A percentile compares a stretch with the other conserved stretches of the same genome.
phyloP scores from a whole-genome alignment of 1,140 invertebrate species.

The Euura lappo region DNA sequence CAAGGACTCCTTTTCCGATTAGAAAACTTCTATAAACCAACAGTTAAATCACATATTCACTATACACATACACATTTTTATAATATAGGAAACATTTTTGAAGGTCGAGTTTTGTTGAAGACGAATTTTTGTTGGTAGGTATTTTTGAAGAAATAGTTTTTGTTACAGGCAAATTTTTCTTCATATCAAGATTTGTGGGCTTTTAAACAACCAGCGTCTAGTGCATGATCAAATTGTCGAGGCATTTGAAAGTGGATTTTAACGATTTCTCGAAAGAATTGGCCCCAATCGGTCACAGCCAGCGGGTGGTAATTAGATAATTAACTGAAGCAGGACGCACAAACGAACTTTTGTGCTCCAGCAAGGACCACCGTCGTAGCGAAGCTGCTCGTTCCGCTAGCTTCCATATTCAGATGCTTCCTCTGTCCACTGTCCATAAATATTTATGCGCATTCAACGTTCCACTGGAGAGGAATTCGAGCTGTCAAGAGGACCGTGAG shows the following conservation, averaged over 20 bases:
- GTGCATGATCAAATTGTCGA: neutral
- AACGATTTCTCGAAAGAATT: neutral
- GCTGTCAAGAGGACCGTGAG: slow-evolving; percentile 5
- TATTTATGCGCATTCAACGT: slow-evolving; percentile 16
- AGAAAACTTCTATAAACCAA: too few species aligned
- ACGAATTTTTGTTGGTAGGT: too few species aligned
- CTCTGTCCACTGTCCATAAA: slow-evolving; percentile 14
- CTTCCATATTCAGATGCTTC: slow-evolving; percentile 13
- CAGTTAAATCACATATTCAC: too few species aligned
- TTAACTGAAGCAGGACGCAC: neutral
- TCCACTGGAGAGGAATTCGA: slow-evolving; percentile 8
- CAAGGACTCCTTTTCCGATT: too few species aligned
- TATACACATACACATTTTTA: too few species aligned
- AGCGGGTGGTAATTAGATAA: neutral
- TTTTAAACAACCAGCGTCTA: too few species aligned
- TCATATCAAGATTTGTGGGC: too few species aligned
- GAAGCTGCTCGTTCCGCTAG: neutral
- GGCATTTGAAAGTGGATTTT: neutral
- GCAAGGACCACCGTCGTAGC: slow-evolving; percentile 1
- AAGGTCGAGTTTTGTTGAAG: too few species aligned
- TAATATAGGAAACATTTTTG: too few species aligned
- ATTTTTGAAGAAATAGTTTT: too few species aligned
- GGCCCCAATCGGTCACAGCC: neutral
- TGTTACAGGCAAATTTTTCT: too few species aligned
- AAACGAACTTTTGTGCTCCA: slow-evolving; percentile 1